phyloP scores from a whole-genome alignment of 1,140 invertebrate species.

The Drosophila ambigua region DNA sequence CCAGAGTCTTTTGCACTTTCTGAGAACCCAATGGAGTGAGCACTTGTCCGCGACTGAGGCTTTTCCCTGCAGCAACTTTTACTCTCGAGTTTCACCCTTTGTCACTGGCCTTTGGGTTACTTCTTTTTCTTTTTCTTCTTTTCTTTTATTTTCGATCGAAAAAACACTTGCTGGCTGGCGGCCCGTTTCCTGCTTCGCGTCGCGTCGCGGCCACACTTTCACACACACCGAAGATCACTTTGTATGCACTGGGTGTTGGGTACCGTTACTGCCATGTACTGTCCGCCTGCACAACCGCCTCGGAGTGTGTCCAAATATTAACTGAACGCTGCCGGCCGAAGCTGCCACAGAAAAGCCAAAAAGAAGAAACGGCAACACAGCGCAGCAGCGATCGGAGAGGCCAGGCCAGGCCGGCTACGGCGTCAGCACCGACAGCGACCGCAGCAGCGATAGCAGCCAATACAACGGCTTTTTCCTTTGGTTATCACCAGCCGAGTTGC shows the following conservation, averaged over 20 bases:
- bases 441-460: constrained; percentile 15
- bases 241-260: constrained; percentile 39
- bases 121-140: not conserved
- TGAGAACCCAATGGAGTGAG: constrained; percentile 28
- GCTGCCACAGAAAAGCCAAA: constrained; percentile 80
- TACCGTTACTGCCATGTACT: constrained; percentile 48
- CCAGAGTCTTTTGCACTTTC: constrained; percentile 51
- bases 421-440: constrained; percentile 28
- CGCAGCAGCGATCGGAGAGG: constrained; percentile 20
- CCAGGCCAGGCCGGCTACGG: constrained; percentile 18
- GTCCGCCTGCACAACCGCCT: constrained; percentile 62
- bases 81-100: constrained; percentile 37
- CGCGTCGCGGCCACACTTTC: constrained; percentile 15
- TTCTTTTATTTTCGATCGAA: constrained; percentile 20
- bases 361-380: constrained; percentile 38
- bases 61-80: constrained; percentile 8
- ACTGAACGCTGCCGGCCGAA: constrained; percentile 74
- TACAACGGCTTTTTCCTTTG: constrained; percentile 31
- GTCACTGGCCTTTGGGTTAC: constrained; percentile 28
- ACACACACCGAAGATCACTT: constrained; percentile 32
- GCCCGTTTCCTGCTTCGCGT: constrained; percentile 18
- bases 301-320: constrained; percentile 77
- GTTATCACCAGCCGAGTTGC: constrained; percentile 59
- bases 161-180: constrained; percentile 32
- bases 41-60: constrained; percentile 33